These are phyloP conservation scores for Bradypodion pumilum DNA, from an alignment of 2,797 vertebrate genomes.

Conservation along the genomic window DNA sequence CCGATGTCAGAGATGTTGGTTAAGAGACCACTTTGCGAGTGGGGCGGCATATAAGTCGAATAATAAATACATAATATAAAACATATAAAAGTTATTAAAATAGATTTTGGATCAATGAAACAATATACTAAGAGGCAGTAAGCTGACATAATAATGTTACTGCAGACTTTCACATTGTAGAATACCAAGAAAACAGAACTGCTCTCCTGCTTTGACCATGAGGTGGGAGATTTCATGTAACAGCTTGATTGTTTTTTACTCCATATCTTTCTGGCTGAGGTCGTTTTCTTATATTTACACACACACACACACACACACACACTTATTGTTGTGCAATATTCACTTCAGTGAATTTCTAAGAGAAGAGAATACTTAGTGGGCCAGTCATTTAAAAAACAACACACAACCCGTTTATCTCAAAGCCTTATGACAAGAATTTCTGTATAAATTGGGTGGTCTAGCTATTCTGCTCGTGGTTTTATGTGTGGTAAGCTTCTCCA, in stretches of 20 bases:
- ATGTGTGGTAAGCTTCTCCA: no score
- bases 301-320: no score
- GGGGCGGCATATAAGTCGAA: no score
- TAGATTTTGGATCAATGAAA: neutral
- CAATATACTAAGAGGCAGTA: neutral
- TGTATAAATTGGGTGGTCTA: neutral
- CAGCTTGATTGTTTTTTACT: neutral
- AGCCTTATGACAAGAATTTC: neutral
- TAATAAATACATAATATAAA: no score
- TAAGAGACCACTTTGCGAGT: neutral
- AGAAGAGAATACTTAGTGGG: no score
- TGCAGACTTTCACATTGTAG: neutral
- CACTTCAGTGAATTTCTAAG: no score
- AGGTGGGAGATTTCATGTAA: neutral
- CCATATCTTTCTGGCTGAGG: neutral
- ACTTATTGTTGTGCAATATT: neutral
- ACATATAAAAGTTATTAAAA: neutral
- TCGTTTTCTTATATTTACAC: no score
- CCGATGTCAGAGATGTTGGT: neutral
- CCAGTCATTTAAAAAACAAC: no score
- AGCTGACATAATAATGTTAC: neutral
- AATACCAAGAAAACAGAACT: conserved; percentile 2
- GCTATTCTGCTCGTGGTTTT: no score
- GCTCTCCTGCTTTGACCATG: neutral
- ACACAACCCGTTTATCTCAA: neutral